These are phyloP conservation scores for Anarrhichthys ocellatus DNA, from an alignment of 2,113 vertebrate species.

Conservation along the genomic window DNA sequence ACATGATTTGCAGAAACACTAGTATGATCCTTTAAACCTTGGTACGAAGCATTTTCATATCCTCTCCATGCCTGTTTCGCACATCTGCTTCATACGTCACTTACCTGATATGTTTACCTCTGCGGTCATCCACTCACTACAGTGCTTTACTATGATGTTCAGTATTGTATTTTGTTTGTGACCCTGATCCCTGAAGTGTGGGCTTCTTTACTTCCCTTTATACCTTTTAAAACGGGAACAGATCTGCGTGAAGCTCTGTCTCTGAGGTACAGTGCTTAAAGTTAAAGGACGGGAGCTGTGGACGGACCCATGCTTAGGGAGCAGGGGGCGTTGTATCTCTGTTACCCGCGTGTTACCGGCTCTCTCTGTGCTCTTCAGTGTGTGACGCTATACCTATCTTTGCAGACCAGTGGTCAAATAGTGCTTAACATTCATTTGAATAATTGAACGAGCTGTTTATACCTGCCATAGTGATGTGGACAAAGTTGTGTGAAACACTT, in stretches of 20 bases:
- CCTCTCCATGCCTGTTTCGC: background rate
- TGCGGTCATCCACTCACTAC: conserved; percentile 11
- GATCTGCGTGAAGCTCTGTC: background rate
- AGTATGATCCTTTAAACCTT: background rate
- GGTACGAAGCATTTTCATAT: background rate
- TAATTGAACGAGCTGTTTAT: conserved; percentile 25
- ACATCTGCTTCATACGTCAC: background rate
- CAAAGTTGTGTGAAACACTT: conserved; percentile 45
- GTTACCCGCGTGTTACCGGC: conserved; percentile 62
- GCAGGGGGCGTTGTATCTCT: conserved; percentile 18
- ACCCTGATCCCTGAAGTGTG: conserved; percentile 5
- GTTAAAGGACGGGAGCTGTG: background rate
- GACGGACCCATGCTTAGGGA: background rate
- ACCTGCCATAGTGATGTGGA: conserved; percentile 61
- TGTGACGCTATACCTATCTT: conserved; percentile 38
- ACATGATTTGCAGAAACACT: conserved; percentile 18
- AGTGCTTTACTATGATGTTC: conserved; percentile 44
- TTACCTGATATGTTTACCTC: conserved; percentile 28
- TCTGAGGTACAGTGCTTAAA: background rate
- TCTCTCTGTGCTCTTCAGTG: conserved; percentile 53
- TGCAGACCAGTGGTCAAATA: conserved; percentile 41
- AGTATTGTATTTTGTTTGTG: background rate
- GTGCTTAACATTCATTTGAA: conserved; percentile 35
- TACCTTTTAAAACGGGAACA: background rate
- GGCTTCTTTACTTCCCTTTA: background rate